Percentiles rank a stretch among this genome's conserved stretches.
These are phyloP conservation scores for Lutjanus erythropterus DNA, from an alignment of 2,113 vertebrate species.

Conservation along the genomic window DNA sequence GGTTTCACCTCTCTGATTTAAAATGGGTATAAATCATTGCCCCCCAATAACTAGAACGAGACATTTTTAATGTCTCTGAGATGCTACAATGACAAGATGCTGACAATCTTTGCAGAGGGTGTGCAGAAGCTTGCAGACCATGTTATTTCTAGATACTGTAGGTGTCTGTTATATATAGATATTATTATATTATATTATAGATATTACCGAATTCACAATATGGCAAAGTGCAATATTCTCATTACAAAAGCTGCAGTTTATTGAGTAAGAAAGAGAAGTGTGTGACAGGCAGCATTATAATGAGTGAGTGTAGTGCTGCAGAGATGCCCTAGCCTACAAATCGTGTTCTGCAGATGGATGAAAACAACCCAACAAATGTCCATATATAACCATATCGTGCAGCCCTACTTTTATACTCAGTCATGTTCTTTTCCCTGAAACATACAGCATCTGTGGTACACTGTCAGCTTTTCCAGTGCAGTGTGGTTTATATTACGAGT, in stretches of 20 bases:
- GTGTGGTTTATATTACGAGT: slow-evolving; percentile 32
- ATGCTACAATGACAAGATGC: background rate
- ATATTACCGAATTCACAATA: too few relatives aligned
- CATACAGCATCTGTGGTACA: slow-evolving; percentile 4
- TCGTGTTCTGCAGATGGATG: too few relatives aligned
- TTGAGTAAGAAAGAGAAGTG: too few relatives aligned
- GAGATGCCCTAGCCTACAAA: too few relatives aligned
- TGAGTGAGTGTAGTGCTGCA: too few relatives aligned
- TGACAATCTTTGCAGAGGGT: slow-evolving; percentile 10
- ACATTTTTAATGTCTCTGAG: background rate
- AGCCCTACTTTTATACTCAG: slow-evolving; percentile 14
- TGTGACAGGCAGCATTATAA: too few relatives aligned
- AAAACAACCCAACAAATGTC: too few relatives aligned
- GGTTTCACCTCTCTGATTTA: background rate
- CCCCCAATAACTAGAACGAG: background rate
- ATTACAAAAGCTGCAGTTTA: too few relatives aligned
- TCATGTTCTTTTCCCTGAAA: slow-evolving; percentile 5
- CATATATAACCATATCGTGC: too few relatives aligned
- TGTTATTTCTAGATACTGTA: slow-evolving; percentile 5
- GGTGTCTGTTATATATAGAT: slow-evolving; percentile 18
- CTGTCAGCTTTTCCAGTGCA: slow-evolving; percentile 30
- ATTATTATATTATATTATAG: too few relatives aligned
- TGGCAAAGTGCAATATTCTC: too few relatives aligned
- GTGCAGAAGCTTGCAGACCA: background rate
- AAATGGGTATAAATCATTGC: background rate